phyloP scores from a whole-genome alignment of 2,888 invertebrate genomes.

The Caenorhabditis auriculariae region DNA sequence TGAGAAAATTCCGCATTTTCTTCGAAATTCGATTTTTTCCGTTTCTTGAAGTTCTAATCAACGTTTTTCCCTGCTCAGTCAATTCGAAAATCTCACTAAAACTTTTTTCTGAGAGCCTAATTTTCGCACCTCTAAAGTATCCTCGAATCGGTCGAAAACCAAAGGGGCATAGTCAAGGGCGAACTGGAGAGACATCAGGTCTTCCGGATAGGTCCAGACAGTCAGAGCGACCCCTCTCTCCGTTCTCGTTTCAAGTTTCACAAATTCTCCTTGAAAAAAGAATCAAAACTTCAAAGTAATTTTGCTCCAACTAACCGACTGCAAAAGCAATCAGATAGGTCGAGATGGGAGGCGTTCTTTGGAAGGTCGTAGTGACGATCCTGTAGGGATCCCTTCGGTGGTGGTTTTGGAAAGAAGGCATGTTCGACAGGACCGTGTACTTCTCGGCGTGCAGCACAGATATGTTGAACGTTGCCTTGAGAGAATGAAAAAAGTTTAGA shows the following conservation, averaged over 20 bases:
- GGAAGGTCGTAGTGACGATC: constrained; percentile 45
- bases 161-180: constrained; percentile 54
- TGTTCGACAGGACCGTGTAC: constrained; percentile 34
- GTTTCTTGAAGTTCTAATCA: no score
- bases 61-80: neutral
- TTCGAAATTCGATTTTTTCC: no score
- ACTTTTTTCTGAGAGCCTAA: neutral
- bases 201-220: constrained; percentile 53
- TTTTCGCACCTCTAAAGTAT: constrained; percentile 43
- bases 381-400: constrained; percentile 6
- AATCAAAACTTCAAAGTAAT: neutral
- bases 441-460: constrained; percentile 37
- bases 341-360: constrained; percentile 65
- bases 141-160: constrained; percentile 56
- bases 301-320: constrained; percentile 39
- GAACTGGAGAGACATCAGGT: constrained; percentile 45
- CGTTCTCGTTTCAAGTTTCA: constrained; percentile 49
- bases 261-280: constrained; percentile 44
- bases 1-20: no score
- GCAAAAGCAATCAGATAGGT: constrained; percentile 65
- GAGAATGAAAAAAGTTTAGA: no score
- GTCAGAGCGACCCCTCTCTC: constrained; percentile 52
- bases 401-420: constrained; percentile 13
- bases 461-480: constrained; percentile 53
- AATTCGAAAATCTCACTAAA: neutral